phyloP scores from a whole-genome alignment of 2,113 vertebrate species.

The Malurus cyaneus region DNA sequence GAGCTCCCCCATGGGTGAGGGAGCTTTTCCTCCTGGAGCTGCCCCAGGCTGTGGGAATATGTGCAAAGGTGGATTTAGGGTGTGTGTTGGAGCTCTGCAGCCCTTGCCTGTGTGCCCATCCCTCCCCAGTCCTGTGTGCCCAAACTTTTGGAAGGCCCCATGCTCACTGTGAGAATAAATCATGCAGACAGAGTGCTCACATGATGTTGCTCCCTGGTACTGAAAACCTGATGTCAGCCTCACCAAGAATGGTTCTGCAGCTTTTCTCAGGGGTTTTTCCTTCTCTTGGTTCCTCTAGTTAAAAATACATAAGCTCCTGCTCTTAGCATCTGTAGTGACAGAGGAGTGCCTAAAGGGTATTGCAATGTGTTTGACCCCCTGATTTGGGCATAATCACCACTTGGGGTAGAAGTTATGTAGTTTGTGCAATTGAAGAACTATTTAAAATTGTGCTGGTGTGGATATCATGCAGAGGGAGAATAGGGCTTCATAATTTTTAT shows the following conservation, averaged over 20 bases:
- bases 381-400: neutral
- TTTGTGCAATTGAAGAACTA: neutral
- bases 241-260: neutral
- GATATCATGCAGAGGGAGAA: neutral
- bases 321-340: neutral
- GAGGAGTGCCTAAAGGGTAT: neutral
- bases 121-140: neutral
- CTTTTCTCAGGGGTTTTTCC: neutral
- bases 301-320: neutral
- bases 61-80: neutral
- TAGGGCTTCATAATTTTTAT: neutral
- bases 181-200: fast-evolving
- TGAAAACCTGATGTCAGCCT: neutral
- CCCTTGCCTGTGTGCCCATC: neutral
- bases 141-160: neutral
- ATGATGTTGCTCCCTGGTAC: neutral
- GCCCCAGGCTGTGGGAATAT: neutral
- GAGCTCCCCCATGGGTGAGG: neutral
- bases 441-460: neutral
- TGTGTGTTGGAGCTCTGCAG: neutral
- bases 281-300: neutral
- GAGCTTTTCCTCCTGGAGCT: neutral
- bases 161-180: neutral
- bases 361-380: neutral
- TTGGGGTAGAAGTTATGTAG: neutral